Evolutionary conservation across 2,888 invertebrate genomes (phyloP).

Genomic region (Pammene aurita): DNA sequence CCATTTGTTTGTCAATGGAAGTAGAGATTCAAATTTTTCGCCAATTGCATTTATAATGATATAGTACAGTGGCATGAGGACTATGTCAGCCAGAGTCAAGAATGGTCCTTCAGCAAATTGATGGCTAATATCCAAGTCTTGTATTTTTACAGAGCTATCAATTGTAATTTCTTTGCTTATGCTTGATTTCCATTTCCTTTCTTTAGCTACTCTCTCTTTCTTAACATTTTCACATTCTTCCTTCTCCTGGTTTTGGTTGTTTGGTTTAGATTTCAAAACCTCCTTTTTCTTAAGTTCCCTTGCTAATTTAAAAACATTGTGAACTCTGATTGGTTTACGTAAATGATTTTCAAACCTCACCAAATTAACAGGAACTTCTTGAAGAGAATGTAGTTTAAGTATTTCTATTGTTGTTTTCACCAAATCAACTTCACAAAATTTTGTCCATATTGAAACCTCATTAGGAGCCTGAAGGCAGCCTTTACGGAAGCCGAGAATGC

Average conservation of each 20-base stretch:
- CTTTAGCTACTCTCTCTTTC: constrained; percentile 58
- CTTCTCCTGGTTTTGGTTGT: constrained; percentile 44
- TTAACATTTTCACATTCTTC: constrained; percentile 33
- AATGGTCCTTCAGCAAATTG: constrained; percentile 92
- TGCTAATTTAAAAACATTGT: constrained; percentile 91
- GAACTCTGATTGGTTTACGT: constrained; percentile 90
- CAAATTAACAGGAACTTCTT: constrained; percentile 86
- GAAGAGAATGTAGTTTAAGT: constrained; percentile 49
- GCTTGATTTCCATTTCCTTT: constrained; percentile 79
- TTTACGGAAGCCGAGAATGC: constrained; percentile 90
- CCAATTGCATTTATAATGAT: constrained; percentile 82
- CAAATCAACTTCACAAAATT: constrained; percentile 94
- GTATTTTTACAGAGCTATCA: constrained; percentile 74
- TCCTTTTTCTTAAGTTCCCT: constrained; percentile 78
- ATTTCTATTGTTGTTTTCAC: constrained; percentile 83
- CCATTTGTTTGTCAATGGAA: constrained; percentile 87
- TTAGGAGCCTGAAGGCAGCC: constrained; percentile 92
- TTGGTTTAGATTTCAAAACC: constrained; percentile 50
- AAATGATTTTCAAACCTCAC: constrained; percentile 93
- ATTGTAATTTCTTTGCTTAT: constrained; percentile 66
- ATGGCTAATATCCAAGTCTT: constrained; percentile 84
- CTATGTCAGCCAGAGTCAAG: constrained; percentile 92
- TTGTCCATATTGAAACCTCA: constrained; percentile 94
- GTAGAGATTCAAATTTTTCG: constrained; percentile 58
- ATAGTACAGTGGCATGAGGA: constrained; percentile 88